These are phyloP conservation scores for Bettongia penicillata DNA, from an alignment of 2,113 vertebrate genomes.

Conservation along the genomic window DNA sequence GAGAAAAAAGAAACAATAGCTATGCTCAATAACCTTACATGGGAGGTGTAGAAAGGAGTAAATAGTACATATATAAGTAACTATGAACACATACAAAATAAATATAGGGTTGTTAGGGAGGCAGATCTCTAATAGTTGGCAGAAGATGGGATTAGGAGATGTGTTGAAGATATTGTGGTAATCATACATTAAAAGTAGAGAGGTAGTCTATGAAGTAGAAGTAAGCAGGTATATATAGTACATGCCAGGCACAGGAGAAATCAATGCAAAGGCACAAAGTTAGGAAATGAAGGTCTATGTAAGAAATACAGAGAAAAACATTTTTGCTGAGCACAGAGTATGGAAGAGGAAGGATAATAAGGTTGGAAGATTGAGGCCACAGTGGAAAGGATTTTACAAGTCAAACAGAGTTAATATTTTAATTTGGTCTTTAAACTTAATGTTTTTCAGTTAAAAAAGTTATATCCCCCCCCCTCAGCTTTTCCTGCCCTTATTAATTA, in stretches of 20 bases:
- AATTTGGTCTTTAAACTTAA: background rate
- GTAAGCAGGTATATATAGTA: background rate
- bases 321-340: background rate
- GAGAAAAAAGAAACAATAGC: background rate
- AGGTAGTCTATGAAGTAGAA: background rate
- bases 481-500: background rate
- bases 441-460: background rate
- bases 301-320: background rate
- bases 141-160: background rate
- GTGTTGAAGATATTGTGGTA: background rate
- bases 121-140: background rate
- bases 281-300: background rate
- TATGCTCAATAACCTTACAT: background rate
- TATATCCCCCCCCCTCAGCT: rapidly evolving
- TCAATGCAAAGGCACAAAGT: background rate
- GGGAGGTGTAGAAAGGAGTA: background rate
- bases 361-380: background rate
- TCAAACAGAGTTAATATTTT: background rate
- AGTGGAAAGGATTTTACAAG: background rate
- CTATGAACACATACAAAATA: background rate
- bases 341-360: background rate
- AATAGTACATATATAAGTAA: background rate
- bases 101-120: background rate
- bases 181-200: background rate
- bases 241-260: background rate